A percentile compares a stretch with the other conserved stretches of the same genome.
Conservation (phyloP, 2,113 vertebrate species). For the Notothenia rossii region DNA sequence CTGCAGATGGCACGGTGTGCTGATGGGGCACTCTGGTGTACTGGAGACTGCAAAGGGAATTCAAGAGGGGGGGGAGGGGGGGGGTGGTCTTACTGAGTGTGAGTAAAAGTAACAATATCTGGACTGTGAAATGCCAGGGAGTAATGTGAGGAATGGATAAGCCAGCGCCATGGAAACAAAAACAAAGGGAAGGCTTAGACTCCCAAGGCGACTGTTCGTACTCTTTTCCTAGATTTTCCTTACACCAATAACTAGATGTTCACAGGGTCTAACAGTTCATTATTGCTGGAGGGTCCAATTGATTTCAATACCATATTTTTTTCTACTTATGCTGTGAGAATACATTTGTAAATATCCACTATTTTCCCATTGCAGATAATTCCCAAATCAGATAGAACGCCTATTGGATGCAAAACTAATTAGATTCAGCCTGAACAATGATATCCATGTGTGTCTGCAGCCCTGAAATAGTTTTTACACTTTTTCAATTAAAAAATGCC, state of each 20-base stretch:
- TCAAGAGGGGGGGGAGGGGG: constrained; percentile 4
- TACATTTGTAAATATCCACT: constrained; percentile 34
- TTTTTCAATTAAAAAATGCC: constrained; percentile 38
- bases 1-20: constrained; percentile 71
- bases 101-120: constrained; percentile 61
- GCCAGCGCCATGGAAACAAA: constrained; percentile 70
- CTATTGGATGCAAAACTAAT: constrained; percentile 49
- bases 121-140: constrained; percentile 58
- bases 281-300: constrained; percentile 46
- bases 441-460: not conserved
- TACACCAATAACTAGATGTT: constrained; percentile 66
- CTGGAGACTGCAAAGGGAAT: constrained; percentile 37
- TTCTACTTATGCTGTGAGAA: constrained; percentile 13
- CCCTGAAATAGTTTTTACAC: constrained; percentile 28
- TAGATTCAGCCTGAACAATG: constrained; percentile 49
- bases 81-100: constrained; percentile 20
- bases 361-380: constrained; percentile 28
- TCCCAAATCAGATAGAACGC: constrained; percentile 52
- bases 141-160: constrained; percentile 49
- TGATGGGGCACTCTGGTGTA: constrained; percentile 61
- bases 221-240: constrained; percentile 62
- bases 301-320: constrained; percentile 45
- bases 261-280: constrained; percentile 53
- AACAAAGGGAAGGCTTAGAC: constrained; percentile 60
- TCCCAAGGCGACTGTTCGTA: constrained; percentile 54